phyloP scores from a whole-genome alignment of 2,797 vertebrate genomes.

The Fringilla coelebs region DNA sequence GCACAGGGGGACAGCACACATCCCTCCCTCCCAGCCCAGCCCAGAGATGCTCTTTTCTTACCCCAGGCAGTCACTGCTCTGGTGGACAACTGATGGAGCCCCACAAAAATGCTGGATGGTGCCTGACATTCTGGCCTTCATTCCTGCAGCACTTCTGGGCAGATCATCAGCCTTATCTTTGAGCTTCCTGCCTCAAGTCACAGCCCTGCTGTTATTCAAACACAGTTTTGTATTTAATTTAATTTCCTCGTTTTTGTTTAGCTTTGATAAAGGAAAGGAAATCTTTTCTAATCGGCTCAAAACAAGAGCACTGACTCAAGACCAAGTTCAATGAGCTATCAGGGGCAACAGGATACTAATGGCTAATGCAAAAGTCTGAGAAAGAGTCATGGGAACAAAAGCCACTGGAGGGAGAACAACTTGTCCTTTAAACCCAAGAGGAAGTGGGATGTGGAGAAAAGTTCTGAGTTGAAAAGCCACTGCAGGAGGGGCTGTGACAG shows the following conservation, averaged over 20 bases:
- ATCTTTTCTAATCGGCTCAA: slow-evolving; percentile 57
- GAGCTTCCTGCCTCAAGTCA: slow-evolving; percentile 62
- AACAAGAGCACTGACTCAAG: slow-evolving; percentile 55
- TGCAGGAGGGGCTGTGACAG: neutral
- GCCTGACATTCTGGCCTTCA: neutral
- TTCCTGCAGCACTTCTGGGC: neutral
- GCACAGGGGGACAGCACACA: neutral
- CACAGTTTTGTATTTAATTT: slow-evolving; percentile 56
- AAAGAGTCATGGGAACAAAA: slow-evolving; percentile 61
- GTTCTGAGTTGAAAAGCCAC: neutral
- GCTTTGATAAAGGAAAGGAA: slow-evolving; percentile 68
- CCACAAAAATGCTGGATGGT: neutral
- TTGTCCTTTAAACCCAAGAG: neutral
- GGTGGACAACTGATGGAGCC: neutral
- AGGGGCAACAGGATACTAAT: slow-evolving; percentile 44
- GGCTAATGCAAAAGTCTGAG: slow-evolving; percentile 33
- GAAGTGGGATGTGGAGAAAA: neutral
- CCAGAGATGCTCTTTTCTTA: neutral
- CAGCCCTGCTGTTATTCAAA: slow-evolving; percentile 53
- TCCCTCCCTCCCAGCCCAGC: neutral
- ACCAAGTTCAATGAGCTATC: slow-evolving; percentile 59
- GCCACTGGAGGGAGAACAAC: slow-evolving; percentile 15
- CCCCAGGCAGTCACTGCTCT: neutral
- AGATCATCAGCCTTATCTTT: slow-evolving; percentile 60
- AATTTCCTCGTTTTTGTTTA: slow-evolving; percentile 71